Evolutionary conservation across 2,113 vertebrate genomes (phyloP).

Genomic region (Turdus rufiventris): DNA sequence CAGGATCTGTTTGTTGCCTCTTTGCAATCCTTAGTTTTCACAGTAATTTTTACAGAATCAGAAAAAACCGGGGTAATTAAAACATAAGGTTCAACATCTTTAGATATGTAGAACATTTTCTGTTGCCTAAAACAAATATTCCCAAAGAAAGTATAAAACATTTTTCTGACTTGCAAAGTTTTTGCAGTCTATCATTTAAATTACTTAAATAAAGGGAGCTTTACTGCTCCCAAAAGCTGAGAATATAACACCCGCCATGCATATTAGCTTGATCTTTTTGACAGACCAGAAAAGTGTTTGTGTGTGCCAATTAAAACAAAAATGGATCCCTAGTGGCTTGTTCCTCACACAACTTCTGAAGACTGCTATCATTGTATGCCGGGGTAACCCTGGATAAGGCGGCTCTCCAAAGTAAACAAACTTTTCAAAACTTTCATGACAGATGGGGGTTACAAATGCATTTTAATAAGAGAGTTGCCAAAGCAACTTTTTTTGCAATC

Average conservation of each 20-base stretch:
- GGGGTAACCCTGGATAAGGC: conserved; percentile 79
- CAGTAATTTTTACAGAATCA: conserved; percentile 50
- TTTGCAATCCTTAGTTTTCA: conserved; percentile 57
- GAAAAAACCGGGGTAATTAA: conserved; percentile 72
- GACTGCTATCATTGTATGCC: conserved; percentile 83
- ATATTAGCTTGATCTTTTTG: conserved; percentile 82
- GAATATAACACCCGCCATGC: conserved; percentile 81
- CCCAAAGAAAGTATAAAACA: conserved; percentile 80
- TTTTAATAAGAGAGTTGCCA: conserved; percentile 84
- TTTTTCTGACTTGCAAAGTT: conserved; percentile 81
- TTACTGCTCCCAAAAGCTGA: conserved; percentile 81
- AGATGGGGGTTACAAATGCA: conserved; percentile 81
- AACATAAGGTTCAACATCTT: conserved; percentile 78
- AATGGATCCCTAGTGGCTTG: conserved; percentile 78
- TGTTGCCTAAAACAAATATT: conserved; percentile 81
- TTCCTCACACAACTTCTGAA: conserved; percentile 79
- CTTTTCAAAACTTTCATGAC: conserved; percentile 83
- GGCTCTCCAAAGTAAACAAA: conserved; percentile 83
- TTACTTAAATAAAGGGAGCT: conserved; percentile 85
- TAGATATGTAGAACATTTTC: conserved; percentile 78
- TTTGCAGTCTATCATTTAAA: conserved; percentile 85
- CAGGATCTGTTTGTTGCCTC: conserved; percentile 54
- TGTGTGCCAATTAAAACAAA: conserved; percentile 85
- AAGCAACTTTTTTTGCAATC: conserved; percentile 76
- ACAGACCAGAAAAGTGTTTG: conserved; percentile 79